Conservation (phyloP, 2,888 invertebrate species). For the Drepana falcataria region DNA sequence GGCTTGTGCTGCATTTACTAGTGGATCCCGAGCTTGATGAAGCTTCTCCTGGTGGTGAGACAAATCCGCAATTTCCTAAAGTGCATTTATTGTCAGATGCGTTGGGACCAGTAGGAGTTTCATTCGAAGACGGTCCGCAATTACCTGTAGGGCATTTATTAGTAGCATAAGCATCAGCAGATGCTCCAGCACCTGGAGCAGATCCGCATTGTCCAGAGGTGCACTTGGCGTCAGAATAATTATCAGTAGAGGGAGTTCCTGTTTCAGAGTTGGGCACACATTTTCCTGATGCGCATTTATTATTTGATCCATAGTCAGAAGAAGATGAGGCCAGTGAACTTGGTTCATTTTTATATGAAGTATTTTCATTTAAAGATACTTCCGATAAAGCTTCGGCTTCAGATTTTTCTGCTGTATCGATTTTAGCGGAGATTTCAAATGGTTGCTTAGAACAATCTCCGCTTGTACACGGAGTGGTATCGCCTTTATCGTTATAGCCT, state of each 20-base stretch:
- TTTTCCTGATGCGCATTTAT: constrained; percentile 17
- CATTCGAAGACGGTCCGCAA: constrained; percentile 13
- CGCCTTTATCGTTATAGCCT: constrained; percentile 8
- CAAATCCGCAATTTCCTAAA: constrained; percentile 8
- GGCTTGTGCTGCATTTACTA: constrained; percentile 4
- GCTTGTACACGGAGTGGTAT: constrained; percentile 4
- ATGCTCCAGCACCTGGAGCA: constrained; percentile 13
- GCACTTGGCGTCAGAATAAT: not conserved
- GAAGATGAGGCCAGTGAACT: constrained; percentile 2
- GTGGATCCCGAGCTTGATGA: not conserved
- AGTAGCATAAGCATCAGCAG: constrained; percentile 4
- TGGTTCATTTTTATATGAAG: constrained; percentile 9
- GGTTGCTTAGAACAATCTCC: not conserved
- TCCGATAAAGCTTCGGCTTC: constrained; percentile 21
- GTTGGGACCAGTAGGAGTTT: constrained; percentile 2
- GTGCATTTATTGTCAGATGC: constrained; percentile 10
- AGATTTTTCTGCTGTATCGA: constrained; percentile 24
- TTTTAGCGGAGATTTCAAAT: not conserved
- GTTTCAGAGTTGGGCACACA: constrained; percentile 1
- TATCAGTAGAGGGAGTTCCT: not conserved
- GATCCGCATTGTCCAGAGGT: constrained; percentile 20
- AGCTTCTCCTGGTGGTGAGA: not conserved
- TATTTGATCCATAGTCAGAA: not conserved
- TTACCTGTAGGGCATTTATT: constrained; percentile 32
- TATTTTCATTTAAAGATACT: constrained; percentile 5